Evolutionary conservation across 2,888 invertebrate genomes (phyloP), one percentile per base, ranked within the genome.

Genomic region (Patella depressa): DNA sequence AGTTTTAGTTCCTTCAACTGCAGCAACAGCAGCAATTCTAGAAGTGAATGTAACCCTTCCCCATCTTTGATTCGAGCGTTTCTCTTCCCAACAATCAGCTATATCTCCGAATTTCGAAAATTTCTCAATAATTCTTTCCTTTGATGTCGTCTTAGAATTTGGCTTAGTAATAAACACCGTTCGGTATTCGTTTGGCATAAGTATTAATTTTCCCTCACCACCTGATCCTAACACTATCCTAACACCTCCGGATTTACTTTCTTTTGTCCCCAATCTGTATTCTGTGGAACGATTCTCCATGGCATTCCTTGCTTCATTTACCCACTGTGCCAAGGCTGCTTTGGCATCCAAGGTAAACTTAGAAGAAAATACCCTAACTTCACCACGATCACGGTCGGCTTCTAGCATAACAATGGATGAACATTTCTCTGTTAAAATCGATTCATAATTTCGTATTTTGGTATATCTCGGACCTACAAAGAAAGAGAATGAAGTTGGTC

Each of bases 171-270:
- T 79, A 34, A 83, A 78, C 29, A 86, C 76, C 45, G 83, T 79
- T 59, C 84, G 83, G 78, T 80, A 87, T 71, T 88, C 81, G 53
- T 84, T 54, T 55, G 87, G 85, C 84, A 85, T 84, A 29, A 88
- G 80, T 7, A 88, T 69, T 14, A 82, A 80, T n/a, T 73, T 74
- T 5, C 84, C 81, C 53, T 75, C 73, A 24, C 83, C 87, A 4
- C 88, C 88, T 17, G 76, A 75, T 12, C 85, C 83, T 45, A 88
- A 69, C 4, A 87, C 71, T n/a, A 81, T 86, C 53, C 85, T 78
- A 17, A 84, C 76, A 29, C 81, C 83, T 45, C 45, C 59, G 12
- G 74, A 57, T 45, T n/a, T 57, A 2, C 74, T 74, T 11, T 75
- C 72, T 19, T 83, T 74, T 7, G 70, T 76, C 0, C 81, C 83